Percentiles rank a stretch among this genome's conserved stretches.
phyloP scores from a whole-genome alignment of 92 coral and sea anemone genomes.

The Actinernus sp. region DNA sequence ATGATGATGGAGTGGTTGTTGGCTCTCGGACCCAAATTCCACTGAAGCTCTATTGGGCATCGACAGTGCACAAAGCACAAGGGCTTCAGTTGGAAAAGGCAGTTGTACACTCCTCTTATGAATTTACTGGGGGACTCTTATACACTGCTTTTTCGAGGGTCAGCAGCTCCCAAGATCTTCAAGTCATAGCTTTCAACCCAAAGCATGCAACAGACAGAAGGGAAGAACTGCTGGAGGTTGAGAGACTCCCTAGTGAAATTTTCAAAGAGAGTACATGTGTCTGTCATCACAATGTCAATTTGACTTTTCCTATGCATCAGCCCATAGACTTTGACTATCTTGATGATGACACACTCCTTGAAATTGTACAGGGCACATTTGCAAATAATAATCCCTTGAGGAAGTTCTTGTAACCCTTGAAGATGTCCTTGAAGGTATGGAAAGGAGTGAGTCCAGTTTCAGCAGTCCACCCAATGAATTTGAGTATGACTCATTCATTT shows the following conservation, averaged over 20 bases:
- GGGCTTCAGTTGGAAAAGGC: conserved; percentile 15
- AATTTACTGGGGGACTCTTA: conserved; percentile 29
- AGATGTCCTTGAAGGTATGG: background rate
- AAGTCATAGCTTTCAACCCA: conserved; percentile 17
- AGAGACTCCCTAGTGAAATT: too few species aligned
- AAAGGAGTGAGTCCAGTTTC: background rate
- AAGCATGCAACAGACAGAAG: conserved; percentile 12
- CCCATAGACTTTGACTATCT: too few species aligned
- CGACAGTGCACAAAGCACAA: conserved; percentile 34
- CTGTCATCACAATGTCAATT: too few species aligned
- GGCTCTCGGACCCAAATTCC: conserved; percentile 23
- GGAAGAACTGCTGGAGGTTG: conserved; percentile 2
- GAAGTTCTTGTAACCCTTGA: conserved; percentile 3
- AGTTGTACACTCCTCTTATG: conserved; percentile 15
- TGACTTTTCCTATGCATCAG: too few species aligned
- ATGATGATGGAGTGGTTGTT: conserved; percentile 2
- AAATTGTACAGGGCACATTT: too few species aligned
- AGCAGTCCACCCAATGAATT: conserved; percentile 8
- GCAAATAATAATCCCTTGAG: too few species aligned
- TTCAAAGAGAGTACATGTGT: too few species aligned
- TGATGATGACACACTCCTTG: too few species aligned
- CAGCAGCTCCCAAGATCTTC: background rate
- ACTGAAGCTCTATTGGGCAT: conserved; percentile 19
- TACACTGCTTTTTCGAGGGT: conserved; percentile 45
- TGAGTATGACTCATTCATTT: background rate